Evolutionary conservation across 2,113 vertebrate species (phyloP).

Genomic region (Takifugu flavidus): DNA sequence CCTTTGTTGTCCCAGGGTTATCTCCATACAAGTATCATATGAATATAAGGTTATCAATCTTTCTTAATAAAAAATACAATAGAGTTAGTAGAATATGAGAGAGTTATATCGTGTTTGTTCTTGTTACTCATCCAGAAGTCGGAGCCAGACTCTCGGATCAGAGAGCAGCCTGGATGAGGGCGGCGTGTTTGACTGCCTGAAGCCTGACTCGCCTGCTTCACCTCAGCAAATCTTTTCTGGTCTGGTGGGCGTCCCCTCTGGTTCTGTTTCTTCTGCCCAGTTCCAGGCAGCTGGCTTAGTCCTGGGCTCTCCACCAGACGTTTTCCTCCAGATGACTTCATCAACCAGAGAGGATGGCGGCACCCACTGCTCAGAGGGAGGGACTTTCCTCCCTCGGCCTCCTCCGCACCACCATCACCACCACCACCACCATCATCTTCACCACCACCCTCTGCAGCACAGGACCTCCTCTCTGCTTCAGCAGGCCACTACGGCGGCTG

Average conservation of each 20-base stretch:
- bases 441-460: conserved; percentile 82
- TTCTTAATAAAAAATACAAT: background rate
- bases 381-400: conserved; percentile 79
- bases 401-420: conserved; percentile 80
- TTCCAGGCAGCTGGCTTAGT: conserved; percentile 89
- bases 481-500: conserved; percentile 69
- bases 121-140: conserved; percentile 72
- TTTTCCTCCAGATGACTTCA: conserved; percentile 91
- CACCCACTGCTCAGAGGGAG: conserved; percentile 73
- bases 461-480: conserved; percentile 85
- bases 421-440: conserved; percentile 78
- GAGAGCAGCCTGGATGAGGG: conserved; percentile 89
- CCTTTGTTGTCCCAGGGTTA: too few relatives aligned
- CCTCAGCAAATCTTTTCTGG: conserved; percentile 89
- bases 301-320: conserved; percentile 85
- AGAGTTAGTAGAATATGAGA: too few relatives aligned
- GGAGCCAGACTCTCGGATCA: conserved; percentile 88
- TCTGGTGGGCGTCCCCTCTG: conserved; percentile 81
- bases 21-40: too few relatives aligned
- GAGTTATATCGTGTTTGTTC: background rate
- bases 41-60: too few relatives aligned
- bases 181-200: conserved; percentile 90
- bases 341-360: conserved; percentile 84
- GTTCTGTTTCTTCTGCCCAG: conserved; percentile 77
- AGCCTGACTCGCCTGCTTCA: conserved; percentile 80